phyloP scores from a whole-genome alignment of 2,797 vertebrate species.

The Pitangus sulphuratus region DNA sequence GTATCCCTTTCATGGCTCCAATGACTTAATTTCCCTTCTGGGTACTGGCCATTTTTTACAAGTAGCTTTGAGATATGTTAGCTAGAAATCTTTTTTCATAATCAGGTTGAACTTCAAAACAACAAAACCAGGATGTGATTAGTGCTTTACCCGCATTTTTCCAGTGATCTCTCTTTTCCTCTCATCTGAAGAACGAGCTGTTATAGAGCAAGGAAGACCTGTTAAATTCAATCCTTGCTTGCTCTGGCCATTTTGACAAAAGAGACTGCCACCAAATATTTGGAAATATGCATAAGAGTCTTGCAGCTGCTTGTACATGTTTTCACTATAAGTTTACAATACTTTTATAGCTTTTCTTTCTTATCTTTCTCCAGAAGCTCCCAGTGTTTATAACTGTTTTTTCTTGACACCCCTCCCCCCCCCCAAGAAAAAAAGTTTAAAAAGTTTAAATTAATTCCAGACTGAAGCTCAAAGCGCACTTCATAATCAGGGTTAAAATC shows the following conservation, averaged over 20 bases:
- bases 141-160: neutral
- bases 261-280: neutral
- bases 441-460: neutral
- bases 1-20: neutral
- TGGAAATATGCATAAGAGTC: neutral
- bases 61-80: neutral
- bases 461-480: neutral
- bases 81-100: neutral
- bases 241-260: neutral
- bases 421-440: neutral
- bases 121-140: neutral
- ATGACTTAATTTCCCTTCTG: neutral
- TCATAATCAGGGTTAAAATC: neutral
- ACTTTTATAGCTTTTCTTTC: neutral
- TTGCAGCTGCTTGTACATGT: neutral
- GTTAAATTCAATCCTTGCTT: neutral
- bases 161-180: neutral
- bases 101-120: neutral
- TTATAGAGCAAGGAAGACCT: neutral
- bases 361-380: neutral
- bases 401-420: neutral
- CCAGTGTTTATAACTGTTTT: neutral
- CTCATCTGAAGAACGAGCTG: neutral
- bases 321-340: neutral
- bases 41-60: neutral